phyloP scores from a whole-genome alignment of 2,113 vertebrate genomes.

The Urocolius indicus region DNA sequence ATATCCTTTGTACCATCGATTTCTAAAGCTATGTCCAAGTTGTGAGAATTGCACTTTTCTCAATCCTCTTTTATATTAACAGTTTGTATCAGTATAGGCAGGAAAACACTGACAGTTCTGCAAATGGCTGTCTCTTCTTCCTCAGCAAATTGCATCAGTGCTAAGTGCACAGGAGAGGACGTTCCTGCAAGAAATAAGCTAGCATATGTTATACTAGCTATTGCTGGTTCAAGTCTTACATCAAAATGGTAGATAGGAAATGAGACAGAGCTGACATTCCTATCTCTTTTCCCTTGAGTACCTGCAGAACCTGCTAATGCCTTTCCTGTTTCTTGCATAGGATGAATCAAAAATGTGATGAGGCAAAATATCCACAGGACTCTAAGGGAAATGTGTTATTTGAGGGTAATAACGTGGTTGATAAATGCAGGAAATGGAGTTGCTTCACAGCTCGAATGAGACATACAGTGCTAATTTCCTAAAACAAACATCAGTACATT shows the following conservation, averaged over 20 bases:
- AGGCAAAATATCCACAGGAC: neutral
- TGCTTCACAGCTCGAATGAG: neutral
- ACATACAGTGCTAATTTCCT: neutral
- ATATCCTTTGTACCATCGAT: neutral
- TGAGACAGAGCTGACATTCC: neutral
- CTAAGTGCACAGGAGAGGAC: neutral
- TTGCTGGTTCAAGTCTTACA: neutral
- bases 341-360: neutral
- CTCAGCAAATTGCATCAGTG: neutral
- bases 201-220: neutral
- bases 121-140: neutral
- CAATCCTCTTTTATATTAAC: neutral
- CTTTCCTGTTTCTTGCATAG: slow-evolving; percentile 28
- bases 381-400: neutral
- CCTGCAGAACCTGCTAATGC: neutral
- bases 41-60: neutral
- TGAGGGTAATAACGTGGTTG: neutral
- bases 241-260: neutral
- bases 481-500: neutral
- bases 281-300: neutral
- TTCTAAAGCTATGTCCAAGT: neutral
- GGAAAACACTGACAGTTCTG: neutral
- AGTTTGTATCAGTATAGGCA: neutral
- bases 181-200: neutral
- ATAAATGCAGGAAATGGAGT: slow-evolving; percentile 23